These are phyloP conservation scores for Lepus timidus DNA, from an alignment of 2,113 vertebrate genomes.

Conservation along the genomic window DNA sequence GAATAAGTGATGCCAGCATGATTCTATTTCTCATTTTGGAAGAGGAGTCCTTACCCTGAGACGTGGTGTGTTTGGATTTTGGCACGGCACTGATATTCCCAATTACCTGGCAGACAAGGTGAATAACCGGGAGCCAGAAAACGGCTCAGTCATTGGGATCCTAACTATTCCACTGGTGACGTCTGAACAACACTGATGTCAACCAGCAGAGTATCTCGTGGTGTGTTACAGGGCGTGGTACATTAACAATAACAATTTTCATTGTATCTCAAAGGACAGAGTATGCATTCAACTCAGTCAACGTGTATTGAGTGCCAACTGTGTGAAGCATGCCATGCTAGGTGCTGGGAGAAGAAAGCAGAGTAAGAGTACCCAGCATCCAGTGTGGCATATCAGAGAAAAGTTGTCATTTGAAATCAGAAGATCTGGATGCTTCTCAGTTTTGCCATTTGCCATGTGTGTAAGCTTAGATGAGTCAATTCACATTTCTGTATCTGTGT, in stretches of 20 bases:
- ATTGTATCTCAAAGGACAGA: neutral
- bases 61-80: neutral
- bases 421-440: constrained; percentile 13
- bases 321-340: neutral
- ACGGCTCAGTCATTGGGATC: neutral
- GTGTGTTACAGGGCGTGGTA: neutral
- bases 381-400: neutral
- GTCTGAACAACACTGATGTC: constrained; percentile 8
- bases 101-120: neutral
- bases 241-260: neutral
- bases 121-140: neutral
- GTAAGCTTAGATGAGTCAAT: neutral
- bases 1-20: neutral
- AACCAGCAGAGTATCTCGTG: neutral
- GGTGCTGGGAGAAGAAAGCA: neutral
- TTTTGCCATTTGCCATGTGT: neutral
- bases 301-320: neutral
- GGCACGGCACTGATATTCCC: neutral
- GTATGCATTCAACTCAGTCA: neutral
- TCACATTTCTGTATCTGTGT: constrained; percentile 14
- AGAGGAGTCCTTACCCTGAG: neutral
- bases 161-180: neutral
- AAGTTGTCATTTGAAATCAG: neutral
- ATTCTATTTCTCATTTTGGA: neutral
- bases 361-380: neutral